Evolutionary conservation across 2,113 vertebrate species (phyloP).

Genomic region (Sander vitreus): DNA sequence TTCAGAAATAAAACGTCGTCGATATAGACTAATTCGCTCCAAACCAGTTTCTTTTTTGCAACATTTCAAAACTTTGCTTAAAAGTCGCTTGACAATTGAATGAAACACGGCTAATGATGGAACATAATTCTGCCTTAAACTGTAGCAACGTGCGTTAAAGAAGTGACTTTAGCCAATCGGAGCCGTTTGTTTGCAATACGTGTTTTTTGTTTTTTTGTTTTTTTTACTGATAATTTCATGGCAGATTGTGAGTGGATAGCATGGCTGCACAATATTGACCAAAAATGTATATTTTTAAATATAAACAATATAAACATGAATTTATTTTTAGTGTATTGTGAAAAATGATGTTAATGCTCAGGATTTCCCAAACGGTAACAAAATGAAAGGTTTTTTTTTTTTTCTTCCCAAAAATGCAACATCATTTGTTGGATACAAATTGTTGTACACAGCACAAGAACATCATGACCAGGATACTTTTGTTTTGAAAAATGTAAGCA

Average conservation of each 20-base stretch:
- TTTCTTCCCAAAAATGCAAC: not conserved
- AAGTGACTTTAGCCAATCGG: conserved; percentile 30
- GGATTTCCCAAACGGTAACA: conserved; percentile 34
- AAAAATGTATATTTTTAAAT: conserved; percentile 70
- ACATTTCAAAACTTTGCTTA: no score
- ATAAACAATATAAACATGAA: conserved; percentile 14
- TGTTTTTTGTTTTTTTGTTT: not conserved
- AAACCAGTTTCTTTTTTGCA: no score
- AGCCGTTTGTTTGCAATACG: conserved; percentile 19
- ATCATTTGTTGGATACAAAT: not conserved
- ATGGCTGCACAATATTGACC: conserved; percentile 53
- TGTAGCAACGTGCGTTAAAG: conserved; percentile 47
- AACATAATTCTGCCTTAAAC: conserved; percentile 68
- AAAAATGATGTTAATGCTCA: conserved; percentile 45
- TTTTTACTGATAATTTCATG: conserved; percentile 22
- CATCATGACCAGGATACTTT: not conserved
- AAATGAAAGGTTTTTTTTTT: not conserved
- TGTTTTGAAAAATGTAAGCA: not conserved
- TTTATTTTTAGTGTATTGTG: conserved; percentile 35
- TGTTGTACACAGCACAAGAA: conserved; percentile 16
- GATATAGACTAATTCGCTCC: no score
- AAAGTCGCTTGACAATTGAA: no score
- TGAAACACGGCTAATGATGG: not conserved
- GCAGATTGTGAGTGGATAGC: conserved; percentile 9
- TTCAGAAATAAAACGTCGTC: no score